These are phyloP conservation scores for Silurus asotus DNA, from an alignment of 2,113 vertebrate genomes.

Conservation along the genomic window DNA sequence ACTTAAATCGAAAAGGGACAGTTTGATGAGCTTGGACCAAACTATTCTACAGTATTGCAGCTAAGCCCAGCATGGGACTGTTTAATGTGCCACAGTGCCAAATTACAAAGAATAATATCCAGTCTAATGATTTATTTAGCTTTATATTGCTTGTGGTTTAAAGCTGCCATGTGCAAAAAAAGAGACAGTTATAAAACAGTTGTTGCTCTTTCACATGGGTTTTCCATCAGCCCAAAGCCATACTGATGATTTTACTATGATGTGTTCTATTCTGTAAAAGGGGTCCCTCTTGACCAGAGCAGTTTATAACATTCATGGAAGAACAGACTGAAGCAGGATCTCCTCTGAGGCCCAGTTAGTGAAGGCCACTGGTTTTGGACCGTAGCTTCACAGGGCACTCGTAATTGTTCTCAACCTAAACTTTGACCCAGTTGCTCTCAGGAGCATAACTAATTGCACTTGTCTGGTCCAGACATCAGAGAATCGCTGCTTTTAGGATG, in stretches of 20 bases:
- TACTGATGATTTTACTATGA: constrained; percentile 50
- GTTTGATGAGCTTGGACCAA: constrained; percentile 48
- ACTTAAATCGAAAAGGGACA: constrained; percentile 45
- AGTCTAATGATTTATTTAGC: constrained; percentile 49
- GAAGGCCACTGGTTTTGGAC: constrained; percentile 35
- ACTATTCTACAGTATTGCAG: constrained; percentile 24
- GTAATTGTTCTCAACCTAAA: constrained; percentile 41
- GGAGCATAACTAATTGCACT: constrained; percentile 19
- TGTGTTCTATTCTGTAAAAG: constrained; percentile 46
- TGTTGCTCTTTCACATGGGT: constrained; percentile 46
- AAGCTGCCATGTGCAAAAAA: constrained; percentile 41
- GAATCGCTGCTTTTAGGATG: constrained; percentile 21
- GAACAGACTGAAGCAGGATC: constrained; percentile 37
- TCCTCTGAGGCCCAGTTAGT: constrained; percentile 40
- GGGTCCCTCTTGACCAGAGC: constrained; percentile 32
- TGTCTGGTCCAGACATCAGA: constrained; percentile 23
- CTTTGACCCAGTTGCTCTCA: constrained; percentile 30
- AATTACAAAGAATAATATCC: constrained; percentile 51
- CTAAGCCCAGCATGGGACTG: constrained; percentile 27
- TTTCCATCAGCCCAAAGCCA: constrained; percentile 54
- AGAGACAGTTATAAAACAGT: constrained; percentile 43
- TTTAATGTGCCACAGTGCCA: constrained; percentile 43
- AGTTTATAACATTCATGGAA: constrained; percentile 49
- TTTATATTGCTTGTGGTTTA: constrained; percentile 38
- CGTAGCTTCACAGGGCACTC: constrained; percentile 31